Base-by-base conservation (phyloP, 2,113 vertebrate genomes). In the Tachuris rubrigastra region DNA sequence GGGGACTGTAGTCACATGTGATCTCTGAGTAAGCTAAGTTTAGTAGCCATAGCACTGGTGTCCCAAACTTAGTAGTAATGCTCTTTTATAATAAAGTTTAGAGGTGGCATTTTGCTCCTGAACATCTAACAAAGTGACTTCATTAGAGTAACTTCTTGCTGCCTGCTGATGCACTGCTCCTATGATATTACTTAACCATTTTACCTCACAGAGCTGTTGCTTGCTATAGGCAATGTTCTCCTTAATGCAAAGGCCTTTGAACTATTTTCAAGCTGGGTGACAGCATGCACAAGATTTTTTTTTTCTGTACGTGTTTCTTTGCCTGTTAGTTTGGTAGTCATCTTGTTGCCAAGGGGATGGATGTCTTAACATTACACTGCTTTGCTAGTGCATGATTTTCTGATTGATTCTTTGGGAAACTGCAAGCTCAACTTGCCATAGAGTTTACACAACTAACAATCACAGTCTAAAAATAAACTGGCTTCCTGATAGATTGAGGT, bases 401-500 rank as follows among this genome's bases (percentile, higher is more conserved):
- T 58, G 50, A 82, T 69, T 87, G 92, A 92, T 89, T 95, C 68
- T 59, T 35, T 81, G 84, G 80, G 60, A 95, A 95, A 65, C 76
- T 71, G 89, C 42, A 56, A 92, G 72, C 52, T 90, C 73, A 71
- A 67, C 68, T 95, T 92, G 56, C 68, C 7, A 3, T 65, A 42
- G 78, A 55, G 13, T 91, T 93, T 95, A 81, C 73, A 78, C 80
- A 92, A 55, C 56, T 78, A 93, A 91, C 83, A 85, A 44, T 56
- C 60, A 25, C 18, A 55, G 52, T 21, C 91, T 93, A 94, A 96
- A 96, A 95, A 90, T 95, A 95, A 92, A 22, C 33, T 8, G 2
- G 6, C 84, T 95, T 90, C 44, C 80, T 95, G 89, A 89, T 67
- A 84, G 55, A 90, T 77, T 66, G 94, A 92, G 86, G 83, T 74